phyloP scores from a whole-genome alignment of 2,888 invertebrate genomes.

The Danaus chrysippus region DNA sequence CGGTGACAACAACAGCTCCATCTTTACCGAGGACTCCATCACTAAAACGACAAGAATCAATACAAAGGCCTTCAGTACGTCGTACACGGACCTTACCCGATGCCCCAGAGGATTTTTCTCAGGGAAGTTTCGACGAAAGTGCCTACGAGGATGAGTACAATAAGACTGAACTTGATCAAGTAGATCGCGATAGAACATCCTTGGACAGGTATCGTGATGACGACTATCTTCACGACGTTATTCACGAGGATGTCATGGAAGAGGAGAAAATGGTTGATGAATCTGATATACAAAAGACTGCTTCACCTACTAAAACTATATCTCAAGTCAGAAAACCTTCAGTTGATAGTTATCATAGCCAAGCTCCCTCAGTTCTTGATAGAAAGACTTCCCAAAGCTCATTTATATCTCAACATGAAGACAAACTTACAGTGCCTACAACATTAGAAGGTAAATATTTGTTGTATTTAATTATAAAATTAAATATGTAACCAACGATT shows the following conservation, averaged over 20 bases:
- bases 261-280: conserved; percentile 59
- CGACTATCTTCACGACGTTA: conserved; percentile 61
- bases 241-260: conserved; percentile 58
- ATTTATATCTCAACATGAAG: conserved; percentile 71
- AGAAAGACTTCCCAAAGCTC: conserved; percentile 72
- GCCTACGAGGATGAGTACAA: conserved; percentile 76
- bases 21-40: conserved; percentile 67
- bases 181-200: conserved; percentile 64
- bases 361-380: conserved; percentile 66
- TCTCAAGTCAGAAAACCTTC: conserved; percentile 65
- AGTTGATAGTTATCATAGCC: conserved; percentile 71
- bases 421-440: conserved; percentile 68
- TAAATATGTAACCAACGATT: conserved; percentile 1
- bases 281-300: conserved; percentile 58
- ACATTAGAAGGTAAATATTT: conserved; percentile 62
- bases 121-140: conserved; percentile 73
- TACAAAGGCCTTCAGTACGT: conserved; percentile 71
- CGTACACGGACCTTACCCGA: conserved; percentile 71
- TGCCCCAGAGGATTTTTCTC: conserved; percentile 67
- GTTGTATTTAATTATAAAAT: neutral
- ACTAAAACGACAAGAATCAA: conserved; percentile 72
- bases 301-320: conserved; percentile 63
- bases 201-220: conserved; percentile 70
- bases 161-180: conserved; percentile 76
- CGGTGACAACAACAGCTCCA: conserved; percentile 57